Percentiles rank a stretch among this genome's conserved stretches.
Evolutionary conservation across 2,797 vertebrate genomes (phyloP).

Genomic region (Macroramphosus scolopax): DNA sequence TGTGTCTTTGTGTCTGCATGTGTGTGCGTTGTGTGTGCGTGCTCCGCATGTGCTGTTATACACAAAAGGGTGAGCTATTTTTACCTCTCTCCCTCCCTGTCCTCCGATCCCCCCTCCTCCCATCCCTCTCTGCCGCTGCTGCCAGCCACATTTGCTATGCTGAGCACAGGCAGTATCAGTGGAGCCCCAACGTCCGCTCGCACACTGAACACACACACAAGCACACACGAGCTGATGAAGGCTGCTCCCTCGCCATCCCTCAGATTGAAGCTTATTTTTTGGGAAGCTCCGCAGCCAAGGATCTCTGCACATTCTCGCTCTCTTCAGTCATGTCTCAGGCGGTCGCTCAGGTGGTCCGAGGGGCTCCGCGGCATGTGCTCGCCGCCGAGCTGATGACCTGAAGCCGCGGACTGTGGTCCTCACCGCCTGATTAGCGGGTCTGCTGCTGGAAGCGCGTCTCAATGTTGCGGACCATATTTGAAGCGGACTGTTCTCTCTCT

Average conservation of each 20-base stretch:
- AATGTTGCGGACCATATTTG: conserved; percentile 79
- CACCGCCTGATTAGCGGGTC: conserved; percentile 29
- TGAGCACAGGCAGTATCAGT: conserved; percentile 73
- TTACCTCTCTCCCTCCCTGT: conserved; percentile 59
- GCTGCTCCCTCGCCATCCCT: conserved; percentile 43
- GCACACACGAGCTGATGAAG: conserved; percentile 44
- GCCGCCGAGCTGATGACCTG: conserved; percentile 52
- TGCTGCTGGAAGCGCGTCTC: conserved; percentile 40
- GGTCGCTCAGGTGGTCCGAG: conserved; percentile 30
- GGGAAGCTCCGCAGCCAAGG: conserved; percentile 23
- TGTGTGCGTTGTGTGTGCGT: conserved; percentile 40
- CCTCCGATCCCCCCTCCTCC: conserved; percentile 12
- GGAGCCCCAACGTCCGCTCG: conserved; percentile 62
- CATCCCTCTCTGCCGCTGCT: conserved; percentile 55
- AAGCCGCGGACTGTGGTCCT: conserved; percentile 40
- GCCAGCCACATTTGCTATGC: conserved; percentile 76
- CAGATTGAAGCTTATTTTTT: conserved; percentile 19
- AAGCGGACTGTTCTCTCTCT: conserved; percentile 76
- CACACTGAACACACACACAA: conserved; percentile 38
- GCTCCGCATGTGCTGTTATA: conserved; percentile 70
- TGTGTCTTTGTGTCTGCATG: conserved; percentile 64
- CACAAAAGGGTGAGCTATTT: conserved; percentile 76
- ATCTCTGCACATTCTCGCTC: conserved; percentile 7
- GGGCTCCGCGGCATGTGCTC: conserved; percentile 19
- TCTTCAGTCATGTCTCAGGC: conserved; percentile 43